Evolutionary conservation across 2,888 invertebrate species (phyloP), one percentile per base, ranked within the genome.

Genomic region (Tinea semifulvella): DNA sequence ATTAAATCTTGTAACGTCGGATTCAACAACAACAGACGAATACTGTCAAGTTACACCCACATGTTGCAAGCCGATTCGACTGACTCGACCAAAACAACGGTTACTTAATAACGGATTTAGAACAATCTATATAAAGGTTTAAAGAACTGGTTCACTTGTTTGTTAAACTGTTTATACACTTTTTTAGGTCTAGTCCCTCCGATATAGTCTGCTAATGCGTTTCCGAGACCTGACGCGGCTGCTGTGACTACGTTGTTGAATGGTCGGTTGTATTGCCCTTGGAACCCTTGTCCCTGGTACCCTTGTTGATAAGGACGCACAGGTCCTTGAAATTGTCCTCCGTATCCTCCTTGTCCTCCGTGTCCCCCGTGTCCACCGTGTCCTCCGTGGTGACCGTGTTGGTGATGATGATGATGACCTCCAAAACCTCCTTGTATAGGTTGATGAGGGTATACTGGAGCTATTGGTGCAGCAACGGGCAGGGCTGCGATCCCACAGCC

Each of bases 201-300:
- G 28, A 77, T 58, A 60, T 73, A 65, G 50, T 79, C 81, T 11
- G 83, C 80, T 4, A 85, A 59, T 1, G 80, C 83, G 3, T 73
- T 64, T 22, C 84, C 84, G 7, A 85, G 64, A n/a, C 81, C 81
- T 43, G 84, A 81, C 0, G 83, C 79, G 6, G 82, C 77, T 0
- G 76, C 65, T 0, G 73, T 67, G 1, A 75, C 63, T 0, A 61
- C 68, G 36, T 60, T 63, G 48, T 70, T 69, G 27, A 75, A 55
- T 45, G 81, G 77, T 2, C 71, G 26, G n/a, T 17, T 43, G 45
- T 44, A 43, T 14, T 42, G 46, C 44, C 47, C 42, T 25, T 10
- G 44, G 44, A 13, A 40, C 17, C 40, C 44, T 10, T 44, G 46
- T 8, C 46, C 25, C 31, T 48, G 48, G 43, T 43, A 46, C 6